These are phyloP conservation scores for Sorex maritimensis DNA, from an alignment of 2,797 vertebrate genomes.

Conservation along the genomic window DNA sequence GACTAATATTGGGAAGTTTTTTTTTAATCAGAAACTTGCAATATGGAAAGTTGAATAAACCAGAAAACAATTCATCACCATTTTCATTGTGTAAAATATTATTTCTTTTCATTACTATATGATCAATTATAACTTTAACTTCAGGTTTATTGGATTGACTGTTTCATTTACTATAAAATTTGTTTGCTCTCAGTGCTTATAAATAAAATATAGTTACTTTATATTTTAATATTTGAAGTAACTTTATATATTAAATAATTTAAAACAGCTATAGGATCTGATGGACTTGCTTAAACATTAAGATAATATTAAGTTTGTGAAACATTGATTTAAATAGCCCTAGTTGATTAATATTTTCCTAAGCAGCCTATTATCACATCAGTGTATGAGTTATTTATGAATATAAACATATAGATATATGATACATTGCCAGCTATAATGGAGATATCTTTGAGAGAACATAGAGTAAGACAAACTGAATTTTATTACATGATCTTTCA, in stretches of 20 bases:
- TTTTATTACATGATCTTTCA: neutral
- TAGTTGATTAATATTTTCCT: conserved; percentile 1
- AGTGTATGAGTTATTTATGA: neutral
- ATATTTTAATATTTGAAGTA: neutral
- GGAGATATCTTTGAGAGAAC: neutral
- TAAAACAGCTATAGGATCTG: neutral
- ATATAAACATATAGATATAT: neutral
- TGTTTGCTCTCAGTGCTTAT: neutral
- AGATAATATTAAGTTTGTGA: conserved; percentile 35
- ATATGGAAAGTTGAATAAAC: neutral
- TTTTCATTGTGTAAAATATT: too few relatives aligned
- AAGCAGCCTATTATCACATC: neutral
- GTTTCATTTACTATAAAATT: neutral
- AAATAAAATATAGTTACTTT: neutral
- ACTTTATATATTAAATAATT: neutral
- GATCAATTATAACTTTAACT: too few relatives aligned
- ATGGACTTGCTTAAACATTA: neutral
- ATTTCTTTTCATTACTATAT: too few relatives aligned
- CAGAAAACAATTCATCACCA: too few relatives aligned
- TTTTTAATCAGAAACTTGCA: neutral
- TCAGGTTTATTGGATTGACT: neutral
- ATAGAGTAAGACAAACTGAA: neutral
- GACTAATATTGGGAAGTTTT: neutral
- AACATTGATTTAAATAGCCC: neutral
- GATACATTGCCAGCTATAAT: neutral